Evolutionary conservation across 2,797 vertebrate species (phyloP), one percentile per base, ranked within the genome.

Genomic region (Coregonus ussuriensis): DNA sequence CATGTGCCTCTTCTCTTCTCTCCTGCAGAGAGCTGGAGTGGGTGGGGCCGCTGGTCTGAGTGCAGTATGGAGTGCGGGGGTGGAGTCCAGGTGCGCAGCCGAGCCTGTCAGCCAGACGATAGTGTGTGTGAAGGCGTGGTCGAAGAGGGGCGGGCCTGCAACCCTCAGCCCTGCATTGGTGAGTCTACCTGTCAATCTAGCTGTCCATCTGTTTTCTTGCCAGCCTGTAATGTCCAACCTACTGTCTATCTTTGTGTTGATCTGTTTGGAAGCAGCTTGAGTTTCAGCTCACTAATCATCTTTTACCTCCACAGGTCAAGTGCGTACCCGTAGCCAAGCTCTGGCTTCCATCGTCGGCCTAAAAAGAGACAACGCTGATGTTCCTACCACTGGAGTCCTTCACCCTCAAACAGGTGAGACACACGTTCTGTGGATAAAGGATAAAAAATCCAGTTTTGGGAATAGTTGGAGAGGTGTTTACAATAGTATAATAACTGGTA

Each of bases 61-160:
- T 99, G 98, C 92, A 99, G 97, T 88, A 95, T 95, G 88, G 97
- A 99, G 87, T 99, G 98, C 18, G 97, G 97, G 0, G 97, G 96
- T 3, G 98, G 98, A 88, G 94, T 98, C 75, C 98, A 99, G 93
- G 95, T 97, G 41, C 96, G 98, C 79, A 97, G 95, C 81, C 94
- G 98, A 33, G 86, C 89, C 72, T 99, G 98, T 84, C 95, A 96
- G 82, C 95, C 97, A 0, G 96, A 96, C 0, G 89, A 96, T 2
- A 91, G 88, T 3, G 89, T 94, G 78, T 99, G 98, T 72, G 94
- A 96, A 83, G 98, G 98, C 53, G 97, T 97, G 31, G 94, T 98
- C 53, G 98, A 99, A 82, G 98, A 99, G 86, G 98, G 97, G 0
- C 95, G 96, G 2, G 93, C 97, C 78, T 99, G 98, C 94, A 99